Percentiles rank a stretch among this genome's conserved stretches.
phyloP scores from a whole-genome alignment of 2,888 invertebrate species.

The Caenorhabditis drosophilae region DNA sequence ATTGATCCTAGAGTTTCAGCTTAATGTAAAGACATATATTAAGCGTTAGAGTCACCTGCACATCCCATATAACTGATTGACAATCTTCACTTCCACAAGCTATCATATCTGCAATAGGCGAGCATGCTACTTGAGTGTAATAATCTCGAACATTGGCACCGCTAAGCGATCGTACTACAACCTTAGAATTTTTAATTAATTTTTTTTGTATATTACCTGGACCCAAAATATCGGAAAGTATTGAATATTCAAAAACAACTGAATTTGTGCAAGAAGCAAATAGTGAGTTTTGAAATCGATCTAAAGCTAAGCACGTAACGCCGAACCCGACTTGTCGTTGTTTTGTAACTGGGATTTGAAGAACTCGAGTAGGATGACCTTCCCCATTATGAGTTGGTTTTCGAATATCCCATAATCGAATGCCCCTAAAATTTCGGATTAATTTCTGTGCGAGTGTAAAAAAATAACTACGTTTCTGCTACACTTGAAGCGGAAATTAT shows the following conservation, averaged over 20 bases:
- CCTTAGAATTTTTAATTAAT: neutral
- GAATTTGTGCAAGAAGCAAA: slow-evolving; percentile 38
- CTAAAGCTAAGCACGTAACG: slow-evolving; percentile 27
- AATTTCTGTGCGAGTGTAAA: neutral
- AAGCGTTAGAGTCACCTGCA: slow-evolving; percentile 9
- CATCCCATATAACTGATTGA: slow-evolving; percentile 30
- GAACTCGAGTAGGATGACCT: slow-evolving; percentile 6
- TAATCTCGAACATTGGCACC: slow-evolving; percentile 32
- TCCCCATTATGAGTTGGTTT: slow-evolving; percentile 19
- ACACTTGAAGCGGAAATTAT: slow-evolving; percentile 26
- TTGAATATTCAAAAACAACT: slow-evolving; percentile 27
- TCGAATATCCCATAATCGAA: slow-evolving; percentile 32
- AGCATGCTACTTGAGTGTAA: slow-evolving; percentile 34
- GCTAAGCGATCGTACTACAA: slow-evolving; percentile 21
- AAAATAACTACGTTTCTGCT: slow-evolving; percentile 5
- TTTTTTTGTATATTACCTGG: slow-evolving; percentile 8
- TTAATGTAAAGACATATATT: no score
- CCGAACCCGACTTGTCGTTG: slow-evolving; percentile 15
- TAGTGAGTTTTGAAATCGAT: slow-evolving; percentile 23
- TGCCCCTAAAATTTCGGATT: slow-evolving; percentile 19
- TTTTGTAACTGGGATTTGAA: slow-evolving; percentile 17
- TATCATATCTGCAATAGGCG: slow-evolving; percentile 24
- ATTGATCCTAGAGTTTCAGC: slow-evolving; percentile 31
- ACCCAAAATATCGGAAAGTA: neutral
- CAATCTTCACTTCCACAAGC: slow-evolving; percentile 32